A percentile compares a stretch with the other conserved stretches of the same genome.
These are phyloP conservation scores for Channallabes apus DNA, from an alignment of 2,797 vertebrate genomes.

Conservation along the genomic window DNA sequence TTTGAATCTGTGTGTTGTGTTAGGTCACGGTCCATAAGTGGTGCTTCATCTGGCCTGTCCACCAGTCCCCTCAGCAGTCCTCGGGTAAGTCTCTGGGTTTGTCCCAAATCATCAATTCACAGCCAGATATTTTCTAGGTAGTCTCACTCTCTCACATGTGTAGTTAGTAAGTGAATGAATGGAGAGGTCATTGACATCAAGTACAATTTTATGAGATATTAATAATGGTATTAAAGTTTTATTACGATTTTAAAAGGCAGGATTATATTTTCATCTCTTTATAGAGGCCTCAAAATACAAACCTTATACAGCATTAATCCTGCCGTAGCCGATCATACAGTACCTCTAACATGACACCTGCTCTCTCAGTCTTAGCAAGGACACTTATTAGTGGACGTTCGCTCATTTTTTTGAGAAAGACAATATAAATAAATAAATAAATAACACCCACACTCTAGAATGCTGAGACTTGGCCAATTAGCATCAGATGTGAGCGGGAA, in stretches of 20 bases:
- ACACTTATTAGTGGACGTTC: not conserved
- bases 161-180: constrained; percentile 16
- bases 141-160: not conserved
- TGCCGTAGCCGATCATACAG: not conserved
- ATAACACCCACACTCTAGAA: no score
- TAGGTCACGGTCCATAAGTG: constrained; percentile 98
- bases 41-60: constrained; percentile 95
- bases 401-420: not conserved
- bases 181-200: constrained; percentile 13
- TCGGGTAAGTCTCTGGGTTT: constrained; percentile 82
- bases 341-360: not conserved
- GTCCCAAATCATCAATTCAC: constrained; percentile 10
- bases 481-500: constrained; percentile 4
- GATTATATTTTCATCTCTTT: constrained; percentile 4
- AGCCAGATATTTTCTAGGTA: not conserved
- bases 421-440: no score
- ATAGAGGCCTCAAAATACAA: not conserved
- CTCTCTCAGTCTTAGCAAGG: not conserved
- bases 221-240: not conserved
- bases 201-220: not conserved
- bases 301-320: not conserved
- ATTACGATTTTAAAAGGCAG: not conserved
- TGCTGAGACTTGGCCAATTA: constrained; percentile 17
- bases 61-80: constrained; percentile 99
- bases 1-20: constrained; percentile 49